Evolutionary conservation across 2,888 invertebrate genomes (phyloP).

Genomic region (Arctia plantaginis): DNA sequence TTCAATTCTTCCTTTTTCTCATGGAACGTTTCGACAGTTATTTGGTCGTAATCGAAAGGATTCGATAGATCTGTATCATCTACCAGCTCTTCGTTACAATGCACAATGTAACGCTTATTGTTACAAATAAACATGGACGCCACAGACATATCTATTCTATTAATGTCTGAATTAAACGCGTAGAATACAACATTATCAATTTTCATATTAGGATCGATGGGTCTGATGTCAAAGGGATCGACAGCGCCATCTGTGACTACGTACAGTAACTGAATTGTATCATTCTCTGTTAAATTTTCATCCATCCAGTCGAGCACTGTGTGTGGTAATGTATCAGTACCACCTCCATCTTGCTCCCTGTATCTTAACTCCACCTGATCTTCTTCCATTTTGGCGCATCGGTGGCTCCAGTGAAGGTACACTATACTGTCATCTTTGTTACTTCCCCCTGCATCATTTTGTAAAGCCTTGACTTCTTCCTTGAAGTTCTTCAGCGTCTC

Average conservation of each 20-base stretch:
- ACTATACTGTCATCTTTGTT: slow-evolving; percentile 1
- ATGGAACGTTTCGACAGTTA: slow-evolving; percentile 47
- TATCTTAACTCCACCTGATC: not conserved
- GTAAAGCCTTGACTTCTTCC: slow-evolving; percentile 4
- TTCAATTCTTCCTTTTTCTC: slow-evolving; percentile 53
- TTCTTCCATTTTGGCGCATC: slow-evolving; percentile 3
- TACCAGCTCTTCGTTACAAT: slow-evolving; percentile 25
- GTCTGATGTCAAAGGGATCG: not conserved
- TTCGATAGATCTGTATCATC: slow-evolving; percentile 13
- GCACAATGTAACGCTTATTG: slow-evolving; percentile 50
- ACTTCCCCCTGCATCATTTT: not conserved
- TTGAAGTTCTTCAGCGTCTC: slow-evolving; percentile 1
- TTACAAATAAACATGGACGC: slow-evolving; percentile 40
- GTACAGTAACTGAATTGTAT: slow-evolving; percentile 10
- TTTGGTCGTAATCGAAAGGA: slow-evolving; percentile 14
- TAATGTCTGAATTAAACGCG: not conserved
- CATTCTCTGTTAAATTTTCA: slow-evolving; percentile 1
- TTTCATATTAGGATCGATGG: slow-evolving; percentile 5
- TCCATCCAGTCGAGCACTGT: slow-evolving; percentile 8
- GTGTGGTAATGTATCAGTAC: slow-evolving; percentile 1
- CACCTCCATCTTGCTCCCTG: not conserved
- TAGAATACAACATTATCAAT: slow-evolving; percentile 14
- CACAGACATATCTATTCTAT: slow-evolving; percentile 11
- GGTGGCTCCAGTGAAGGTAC: slow-evolving; percentile 11
- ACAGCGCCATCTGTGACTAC: slow-evolving; percentile 14